These are phyloP conservation scores for Tachypleus tridentatus DNA, from an alignment of 1,140 invertebrate species.

Conservation along the genomic window DNA sequence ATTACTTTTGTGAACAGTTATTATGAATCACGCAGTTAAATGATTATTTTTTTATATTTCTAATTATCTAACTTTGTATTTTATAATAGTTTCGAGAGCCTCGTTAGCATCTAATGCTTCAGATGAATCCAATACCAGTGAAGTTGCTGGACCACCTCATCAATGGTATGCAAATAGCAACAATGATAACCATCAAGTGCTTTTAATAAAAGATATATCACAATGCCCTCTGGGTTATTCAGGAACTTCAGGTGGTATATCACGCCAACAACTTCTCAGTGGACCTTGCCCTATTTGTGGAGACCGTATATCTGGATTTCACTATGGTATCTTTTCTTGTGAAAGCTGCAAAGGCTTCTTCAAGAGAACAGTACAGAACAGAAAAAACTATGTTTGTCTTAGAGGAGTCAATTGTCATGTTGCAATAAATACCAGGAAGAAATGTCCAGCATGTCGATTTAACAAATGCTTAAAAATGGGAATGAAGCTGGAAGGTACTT, in stretches of 20 bases:
- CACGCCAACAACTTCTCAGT: conserved; percentile 24
- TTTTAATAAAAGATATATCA: conserved; percentile 12
- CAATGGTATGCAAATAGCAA: conserved; percentile 16
- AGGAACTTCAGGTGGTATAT: conserved; percentile 19
- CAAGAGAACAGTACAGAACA: conserved; percentile 93
- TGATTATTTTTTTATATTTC: too few relatives aligned
- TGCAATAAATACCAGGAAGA: conserved; percentile 80
- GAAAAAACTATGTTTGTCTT: conserved; percentile 91
- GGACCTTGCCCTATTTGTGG: conserved; percentile 91
- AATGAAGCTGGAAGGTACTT: conserved; percentile 85
- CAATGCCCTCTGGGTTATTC: conserved; percentile 12
- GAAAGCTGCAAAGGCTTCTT: conserved; percentile 97
- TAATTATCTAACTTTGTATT: too few relatives aligned
- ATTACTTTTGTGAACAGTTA: too few relatives aligned
- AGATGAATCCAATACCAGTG: conserved; percentile 21
- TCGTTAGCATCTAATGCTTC: conserved; percentile 15
- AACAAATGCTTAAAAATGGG: conserved; percentile 90
- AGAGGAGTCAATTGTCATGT: conserved; percentile 80
- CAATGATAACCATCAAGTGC: conserved; percentile 11
- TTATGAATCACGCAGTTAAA: too few relatives aligned
- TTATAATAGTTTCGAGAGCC: too few relatives aligned
- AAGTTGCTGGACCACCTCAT: conserved; percentile 18
- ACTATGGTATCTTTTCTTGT: conserved; percentile 93
- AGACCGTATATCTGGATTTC: conserved; percentile 88
- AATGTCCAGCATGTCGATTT: conserved; percentile 94